Base-by-base conservation (phyloP, 2,113 vertebrate genomes). In the Corythaeola cristata region DNA sequence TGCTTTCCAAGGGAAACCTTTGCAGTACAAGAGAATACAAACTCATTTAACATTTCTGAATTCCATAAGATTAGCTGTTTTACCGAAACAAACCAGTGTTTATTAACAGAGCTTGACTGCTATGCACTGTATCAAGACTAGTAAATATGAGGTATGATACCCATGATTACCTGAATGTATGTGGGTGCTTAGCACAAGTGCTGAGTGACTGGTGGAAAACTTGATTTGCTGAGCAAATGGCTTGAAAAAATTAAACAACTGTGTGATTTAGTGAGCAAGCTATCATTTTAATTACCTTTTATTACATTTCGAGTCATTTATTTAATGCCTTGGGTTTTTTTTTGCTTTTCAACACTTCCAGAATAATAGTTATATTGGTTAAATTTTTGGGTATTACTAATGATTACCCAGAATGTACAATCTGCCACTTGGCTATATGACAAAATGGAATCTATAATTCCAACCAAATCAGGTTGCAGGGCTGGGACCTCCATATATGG, bases 191-290 rank as follows among this genome's bases (percentile, higher is more conserved):
- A 93, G 93, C 83, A 85, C 91, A 93, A 95, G 85, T 93, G 93
- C 68, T 93, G 86, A 92, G 95, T 76, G 96, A 94, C 92, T 92
- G 85, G 96, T 97, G 96, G 75, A 78, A 94, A 96, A 94, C 87
- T 87, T 81, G 80, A 96, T 81, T 96, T 75, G 84, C 64, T 95
- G 97, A 98, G 91, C 98, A 98, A 98, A 98, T 98, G 97, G 98
- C 98, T 98, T 98, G 97, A 97, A 89, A 85, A 94, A 81, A 94
- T 76, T 26, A 93, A 96, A 82, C 35, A 95, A 77, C 88, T 88
- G 56, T 37, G 66, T 91, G 58, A 90, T 89, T 50, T 56, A 86
- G 56, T 49, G 58, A 71, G 35, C 67, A 94, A 85, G 58, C 82
- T 96, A 71, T 74, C 15, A 89, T 97, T 95, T 92, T 82, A 80